Conservation (phyloP, 2,888 invertebrate species). For the Parnassius orleans region DNA sequence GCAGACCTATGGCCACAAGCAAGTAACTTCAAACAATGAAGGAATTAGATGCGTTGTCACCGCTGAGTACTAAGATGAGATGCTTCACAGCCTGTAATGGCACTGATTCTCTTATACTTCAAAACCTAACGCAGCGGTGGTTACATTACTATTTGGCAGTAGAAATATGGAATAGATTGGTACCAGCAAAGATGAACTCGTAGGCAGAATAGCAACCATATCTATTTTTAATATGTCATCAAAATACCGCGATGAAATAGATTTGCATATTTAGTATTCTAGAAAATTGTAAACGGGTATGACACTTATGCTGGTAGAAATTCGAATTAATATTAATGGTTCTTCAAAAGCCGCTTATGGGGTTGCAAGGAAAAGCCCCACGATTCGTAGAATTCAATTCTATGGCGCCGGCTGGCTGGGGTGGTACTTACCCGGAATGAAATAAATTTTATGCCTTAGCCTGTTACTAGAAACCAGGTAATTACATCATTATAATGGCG, state of each 20-base stretch:
- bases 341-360: conserved; percentile 55
- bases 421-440: conserved; percentile 55
- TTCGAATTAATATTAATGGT: conserved; percentile 64
- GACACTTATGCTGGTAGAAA: conserved; percentile 25
- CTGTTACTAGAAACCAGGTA: conserved; percentile 17
- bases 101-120: no score
- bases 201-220: no score
- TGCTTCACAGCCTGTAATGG: no score
- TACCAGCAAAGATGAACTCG: no score
- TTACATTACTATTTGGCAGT: no score
- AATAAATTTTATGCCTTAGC: conserved; percentile 51
- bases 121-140: no score
- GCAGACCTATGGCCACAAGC: no score
- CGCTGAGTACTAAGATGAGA: no score
- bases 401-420: conserved; percentile 60
- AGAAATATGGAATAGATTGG: no score
- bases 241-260: background rate
- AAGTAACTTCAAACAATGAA: no score
- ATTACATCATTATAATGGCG: background rate
- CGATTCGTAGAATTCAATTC: conserved; percentile 69
- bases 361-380: conserved; percentile 64
- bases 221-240: no score
- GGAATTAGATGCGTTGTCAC: no score
- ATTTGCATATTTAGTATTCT: conserved; percentile 8
- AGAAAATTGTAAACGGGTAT: conserved; percentile 15